Conservation (phyloP, 1,140 invertebrate species). For the Anoplophora glabripennis region DNA sequence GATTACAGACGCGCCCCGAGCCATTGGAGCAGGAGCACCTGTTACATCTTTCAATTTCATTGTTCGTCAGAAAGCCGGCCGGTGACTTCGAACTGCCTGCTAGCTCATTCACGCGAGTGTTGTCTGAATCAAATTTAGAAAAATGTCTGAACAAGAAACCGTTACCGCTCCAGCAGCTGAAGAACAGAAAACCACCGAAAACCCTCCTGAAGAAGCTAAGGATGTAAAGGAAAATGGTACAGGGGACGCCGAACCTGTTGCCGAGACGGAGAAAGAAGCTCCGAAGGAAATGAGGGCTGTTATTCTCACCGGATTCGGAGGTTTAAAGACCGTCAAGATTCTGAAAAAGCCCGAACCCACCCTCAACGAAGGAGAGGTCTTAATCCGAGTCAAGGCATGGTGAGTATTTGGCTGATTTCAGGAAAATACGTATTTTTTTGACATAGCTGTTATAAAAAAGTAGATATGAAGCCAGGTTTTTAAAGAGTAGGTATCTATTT, state of each 20-base stretch:
- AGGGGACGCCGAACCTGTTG: constrained; percentile 50
- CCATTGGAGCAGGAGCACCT: constrained; percentile 39
- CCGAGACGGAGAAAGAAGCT: constrained; percentile 55
- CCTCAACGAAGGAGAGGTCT: constrained; percentile 72
- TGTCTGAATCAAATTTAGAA: constrained; percentile 3
- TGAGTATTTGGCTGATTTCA: constrained; percentile 54
- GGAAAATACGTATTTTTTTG: constrained; percentile 46
- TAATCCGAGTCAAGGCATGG: constrained; percentile 83
- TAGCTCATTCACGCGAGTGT: constrained; percentile 11
- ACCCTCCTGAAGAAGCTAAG: constrained; percentile 51
- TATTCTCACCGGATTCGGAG: constrained; percentile 78
- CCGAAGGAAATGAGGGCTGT: constrained; percentile 79
- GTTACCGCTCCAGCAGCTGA: constrained; percentile 51
- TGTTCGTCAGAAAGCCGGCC: constrained; percentile 29
- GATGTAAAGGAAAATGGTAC: constrained; percentile 54
- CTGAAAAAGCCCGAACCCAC: constrained; percentile 76
- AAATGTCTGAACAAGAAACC: constrained; percentile 39
- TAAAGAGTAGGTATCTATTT: not conserved
- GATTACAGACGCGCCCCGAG: constrained; percentile 38
- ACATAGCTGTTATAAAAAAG: not conserved
- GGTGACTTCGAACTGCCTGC: constrained; percentile 3
- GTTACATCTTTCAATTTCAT: constrained; percentile 44
- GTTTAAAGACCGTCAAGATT: constrained; percentile 78
- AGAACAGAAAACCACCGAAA: constrained; percentile 52
- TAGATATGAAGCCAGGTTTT: not conserved